Evolutionary conservation across 1,140 invertebrate species (phyloP), one percentile per base, ranked within the genome.

Genomic region (Sesamia nonagrioides): DNA sequence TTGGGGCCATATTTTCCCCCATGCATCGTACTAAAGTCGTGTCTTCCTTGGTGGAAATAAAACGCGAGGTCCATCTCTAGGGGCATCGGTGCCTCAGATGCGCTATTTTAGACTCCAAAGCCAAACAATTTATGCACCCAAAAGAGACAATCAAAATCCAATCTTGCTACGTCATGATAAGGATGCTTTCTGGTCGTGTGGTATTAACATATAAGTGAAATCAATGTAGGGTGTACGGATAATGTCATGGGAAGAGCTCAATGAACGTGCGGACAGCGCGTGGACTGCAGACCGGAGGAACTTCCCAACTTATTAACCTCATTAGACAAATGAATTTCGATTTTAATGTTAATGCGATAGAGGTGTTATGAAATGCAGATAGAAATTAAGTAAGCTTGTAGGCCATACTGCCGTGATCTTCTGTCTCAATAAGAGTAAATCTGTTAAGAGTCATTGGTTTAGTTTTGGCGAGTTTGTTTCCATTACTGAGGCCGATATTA

Each of bases 221-320:
- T 86, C 84, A 86, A 86, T 84, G 80, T 83, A 69, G 79, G 72
- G 83, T 81, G 71, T 82, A 77, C 83, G 89, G 88, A 92, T 94
- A 94, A 94, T 94, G 93, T 94, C 93, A 93, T 94, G 93, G 92
- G 93, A 94, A 94, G 93, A 92, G 88, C 92, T 92, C 91, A 93
- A 90, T 93, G 91, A 92, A 92, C 90, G 90, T 89, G 88, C 92
- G 92, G 92, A 91, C 92, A 92, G 88, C 89, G 87, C 88, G 84
- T 91, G 88, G 90, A 91, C 91, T 91, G 89, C 91, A 84, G 92
- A 85, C 89, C 91, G 87, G 86, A 87, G 84, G 87, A 81, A 83
- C 85, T 84, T 68, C 83, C 85, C 79, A 89, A 89, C 80, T 83
- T 85, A 85, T 83, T 79, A 75, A 69, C 37, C 52, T 83, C 78